These are phyloP conservation scores for Odontamblyopus rebecca DNA, from an alignment of 2,797 vertebrate genomes.

Conservation along the genomic window DNA sequence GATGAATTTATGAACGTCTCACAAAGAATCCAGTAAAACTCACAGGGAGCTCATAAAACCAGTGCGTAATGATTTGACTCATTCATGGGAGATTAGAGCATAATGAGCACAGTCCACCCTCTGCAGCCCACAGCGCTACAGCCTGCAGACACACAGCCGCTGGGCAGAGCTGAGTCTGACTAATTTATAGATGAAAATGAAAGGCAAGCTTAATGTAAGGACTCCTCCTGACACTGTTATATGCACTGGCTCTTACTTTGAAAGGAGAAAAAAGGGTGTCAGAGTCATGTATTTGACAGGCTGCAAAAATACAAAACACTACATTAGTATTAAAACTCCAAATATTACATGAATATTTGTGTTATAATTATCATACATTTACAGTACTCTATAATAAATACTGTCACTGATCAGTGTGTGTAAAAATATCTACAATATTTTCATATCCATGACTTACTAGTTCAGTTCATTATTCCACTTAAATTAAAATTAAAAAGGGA, in stretches of 20 bases:
- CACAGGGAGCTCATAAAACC: slow-evolving; percentile 85
- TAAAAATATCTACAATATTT: background rate
- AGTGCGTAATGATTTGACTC: slow-evolving; percentile 92
- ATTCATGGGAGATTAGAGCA: slow-evolving; percentile 99
- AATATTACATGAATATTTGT: too few species aligned
- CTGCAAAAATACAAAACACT: background rate
- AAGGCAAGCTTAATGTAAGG: slow-evolving; percentile 90
- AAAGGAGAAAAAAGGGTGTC: slow-evolving; percentile 43
- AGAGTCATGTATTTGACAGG: slow-evolving; percentile 35
- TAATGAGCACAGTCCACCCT: slow-evolving; percentile 98
- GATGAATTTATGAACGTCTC: slow-evolving; percentile 56
- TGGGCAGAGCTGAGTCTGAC: slow-evolving; percentile 74
- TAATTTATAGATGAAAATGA: slow-evolving; percentile 96
- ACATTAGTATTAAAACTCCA: background rate
- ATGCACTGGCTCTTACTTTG: slow-evolving; percentile 73
- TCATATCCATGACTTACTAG: background rate
- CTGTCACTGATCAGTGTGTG: background rate
- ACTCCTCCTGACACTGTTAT: slow-evolving; percentile 86
- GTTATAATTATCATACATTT: too few species aligned
- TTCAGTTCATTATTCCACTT: background rate
- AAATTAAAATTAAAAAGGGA: background rate
- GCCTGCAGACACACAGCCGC: slow-evolving; percentile 79
- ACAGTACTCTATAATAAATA: background rate
- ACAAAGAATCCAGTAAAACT: slow-evolving; percentile 83
- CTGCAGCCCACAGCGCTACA: slow-evolving; percentile 89